These are phyloP conservation scores for Odontomyia ornata DNA, from an alignment of 2,888 invertebrate species.

Conservation along the genomic window DNA sequence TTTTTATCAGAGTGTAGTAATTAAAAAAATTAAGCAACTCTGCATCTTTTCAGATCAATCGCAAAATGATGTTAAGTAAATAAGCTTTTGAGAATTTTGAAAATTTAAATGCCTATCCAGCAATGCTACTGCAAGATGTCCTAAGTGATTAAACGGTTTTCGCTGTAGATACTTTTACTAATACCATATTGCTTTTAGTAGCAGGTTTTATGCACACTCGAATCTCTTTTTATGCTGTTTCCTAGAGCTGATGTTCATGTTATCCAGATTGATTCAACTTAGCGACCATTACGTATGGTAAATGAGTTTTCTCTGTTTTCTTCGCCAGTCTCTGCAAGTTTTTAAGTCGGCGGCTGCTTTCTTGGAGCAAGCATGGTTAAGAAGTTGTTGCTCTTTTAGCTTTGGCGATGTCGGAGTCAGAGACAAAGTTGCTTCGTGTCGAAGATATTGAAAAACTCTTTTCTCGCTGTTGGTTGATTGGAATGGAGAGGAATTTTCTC, in stretches of 20 bases:
- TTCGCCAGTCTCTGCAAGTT: slow-evolving; percentile 8
- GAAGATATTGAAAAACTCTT: slow-evolving; percentile 29
- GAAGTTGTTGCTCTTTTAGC: slow-evolving; percentile 31
- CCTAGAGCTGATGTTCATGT: neutral
- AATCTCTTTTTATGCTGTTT: slow-evolving; percentile 9
- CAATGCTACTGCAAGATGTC: neutral
- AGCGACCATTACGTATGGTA: neutral
- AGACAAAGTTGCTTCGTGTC: slow-evolving; percentile 21
- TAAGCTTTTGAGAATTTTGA: too few species aligned
- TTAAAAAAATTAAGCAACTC: too few species aligned
- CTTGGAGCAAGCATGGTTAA: slow-evolving; percentile 20
- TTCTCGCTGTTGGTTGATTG: neutral
- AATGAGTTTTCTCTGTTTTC: slow-evolving; percentile 18
- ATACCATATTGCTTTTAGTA: neutral
- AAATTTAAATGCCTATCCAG: too few species aligned
- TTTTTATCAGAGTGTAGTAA: too few species aligned
- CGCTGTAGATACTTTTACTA: slow-evolving; percentile 16
- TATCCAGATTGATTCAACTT: neutral
- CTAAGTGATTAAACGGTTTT: slow-evolving; percentile 18
- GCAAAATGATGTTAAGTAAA: too few species aligned
- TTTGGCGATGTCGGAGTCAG: neutral
- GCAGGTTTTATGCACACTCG: neutral
- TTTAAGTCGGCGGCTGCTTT: slow-evolving; percentile 1
- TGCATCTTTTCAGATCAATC: too few species aligned
- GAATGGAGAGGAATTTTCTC: slow-evolving; percentile 31